Base-by-base conservation (phyloP, 2,797 vertebrate genomes). In the Euthynnus affinis region DNA sequence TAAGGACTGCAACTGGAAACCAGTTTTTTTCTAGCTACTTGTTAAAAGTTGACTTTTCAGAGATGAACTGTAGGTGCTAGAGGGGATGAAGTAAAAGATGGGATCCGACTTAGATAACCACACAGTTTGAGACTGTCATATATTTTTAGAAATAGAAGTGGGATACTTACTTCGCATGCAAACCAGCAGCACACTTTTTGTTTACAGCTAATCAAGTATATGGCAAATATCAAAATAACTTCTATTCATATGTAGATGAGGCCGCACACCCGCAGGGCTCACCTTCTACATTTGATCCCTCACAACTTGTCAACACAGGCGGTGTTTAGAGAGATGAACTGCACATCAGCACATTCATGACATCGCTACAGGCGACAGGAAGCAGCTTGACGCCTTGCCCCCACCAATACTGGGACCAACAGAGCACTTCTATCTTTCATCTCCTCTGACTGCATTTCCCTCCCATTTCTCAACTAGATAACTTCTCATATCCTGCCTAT, bases 371-470 rank as follows among this genome's bases (percentile, higher is more conserved):
- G 91, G 92, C 85, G 74, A 85, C 89, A 84, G 89, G 89, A 91
- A 91, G 90, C 86, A 88, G 86, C 88, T 89, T 82, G 85, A 87
- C 52, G 80, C 73, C 74, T 84, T 80, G 55, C 85, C 76, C 85
- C 77, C 83, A 71, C 87, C 78, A 72, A 46, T 71, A 72, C 83
- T 42, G 85, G 71, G 83, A 91, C 88, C 88, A 69, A 86, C 88
- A 82, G 67, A 91, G 79, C 80, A 83, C 81, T 86, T 80, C 73
- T 68, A 88, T 91, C 94, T 95, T 94, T 95, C 93, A 94, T 95
- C 93, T 91, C 89, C 77, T 80, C 85, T 79, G 85, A 86, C 86
- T 83, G 78, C 83, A 85, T 76, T 79, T 80, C 70, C 85, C 87
- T 90, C 85, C 88, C 86, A 77, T 85, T 89, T 85, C 80, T 88